Conservation (phyloP, 2,113 vertebrate species). For the Mastomys coucha region DNA sequence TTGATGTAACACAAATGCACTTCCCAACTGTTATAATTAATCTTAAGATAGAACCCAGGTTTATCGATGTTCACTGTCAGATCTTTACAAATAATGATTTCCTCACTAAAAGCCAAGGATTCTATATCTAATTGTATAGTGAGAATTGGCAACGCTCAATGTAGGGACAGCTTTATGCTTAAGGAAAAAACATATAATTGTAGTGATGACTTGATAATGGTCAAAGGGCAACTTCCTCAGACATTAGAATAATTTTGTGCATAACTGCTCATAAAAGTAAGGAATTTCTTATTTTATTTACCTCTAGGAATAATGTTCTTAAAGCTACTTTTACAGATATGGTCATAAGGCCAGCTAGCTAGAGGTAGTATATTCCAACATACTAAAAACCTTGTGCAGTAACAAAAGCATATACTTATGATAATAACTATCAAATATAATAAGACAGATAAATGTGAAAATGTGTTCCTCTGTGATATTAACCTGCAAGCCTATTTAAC, state of each 20-base stretch:
- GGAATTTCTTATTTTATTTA: constrained; percentile 22
- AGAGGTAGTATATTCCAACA: constrained; percentile 5
- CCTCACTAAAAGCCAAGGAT: constrained; percentile 60
- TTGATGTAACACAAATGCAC: constrained; percentile 71
- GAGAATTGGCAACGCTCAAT: constrained; percentile 79
- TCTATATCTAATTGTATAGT: constrained; percentile 74
- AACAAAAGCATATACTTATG: constrained; percentile 45
- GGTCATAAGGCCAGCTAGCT: not conserved
- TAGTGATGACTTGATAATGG: constrained; percentile 38
- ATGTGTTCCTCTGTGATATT: constrained; percentile 78
- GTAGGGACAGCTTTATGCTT: constrained; percentile 72
- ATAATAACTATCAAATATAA: constrained; percentile 17
- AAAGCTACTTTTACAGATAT: constrained; percentile 43
- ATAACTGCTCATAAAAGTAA: constrained; percentile 17
- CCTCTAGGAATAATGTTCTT: constrained; percentile 27
- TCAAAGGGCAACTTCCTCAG: constrained; percentile 25
- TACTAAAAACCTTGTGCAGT: constrained; percentile 12
- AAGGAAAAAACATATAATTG: constrained; percentile 7
- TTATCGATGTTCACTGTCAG: constrained; percentile 59
- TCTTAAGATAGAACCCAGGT: constrained; percentile 79
- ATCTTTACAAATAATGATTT: constrained; percentile 67
- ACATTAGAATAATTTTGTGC: not conserved
- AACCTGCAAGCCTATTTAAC: constrained; percentile 86
- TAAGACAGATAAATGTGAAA: constrained; percentile 70
- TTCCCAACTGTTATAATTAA: constrained; percentile 72